Conservation (phyloP, 2,113 vertebrate genomes). For the Panthera tigris region DNA sequence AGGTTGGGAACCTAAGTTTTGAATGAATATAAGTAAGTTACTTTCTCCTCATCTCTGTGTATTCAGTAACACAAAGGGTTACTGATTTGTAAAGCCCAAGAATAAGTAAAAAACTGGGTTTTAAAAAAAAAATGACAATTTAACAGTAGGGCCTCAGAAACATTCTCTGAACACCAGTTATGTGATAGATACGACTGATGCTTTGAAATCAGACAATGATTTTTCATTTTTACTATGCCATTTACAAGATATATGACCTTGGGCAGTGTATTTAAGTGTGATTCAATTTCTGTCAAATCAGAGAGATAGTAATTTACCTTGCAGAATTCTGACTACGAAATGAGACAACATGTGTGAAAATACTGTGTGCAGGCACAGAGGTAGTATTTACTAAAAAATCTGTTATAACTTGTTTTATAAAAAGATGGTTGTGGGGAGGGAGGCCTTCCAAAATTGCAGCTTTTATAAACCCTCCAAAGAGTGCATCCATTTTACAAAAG, state of each 20-base stretch:
- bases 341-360: neutral
- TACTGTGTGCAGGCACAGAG: neutral
- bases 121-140: neutral
- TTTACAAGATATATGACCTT: conserved; percentile 34
- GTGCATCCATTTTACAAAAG: neutral
- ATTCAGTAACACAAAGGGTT: conserved; percentile 9
- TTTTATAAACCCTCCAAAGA: neutral
- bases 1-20: conserved; percentile 27
- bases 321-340: conserved; percentile 1
- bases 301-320: neutral
- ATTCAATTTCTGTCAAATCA: neutral
- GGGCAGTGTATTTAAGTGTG: conserved; percentile 23
- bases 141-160: neutral
- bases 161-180: neutral
- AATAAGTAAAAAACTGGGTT: neutral
- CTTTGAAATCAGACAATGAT: conserved; percentile 43
- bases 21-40: conserved; percentile 52
- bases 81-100: neutral
- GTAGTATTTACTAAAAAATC: conserved; percentile 11
- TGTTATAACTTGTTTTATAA: neutral
- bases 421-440: neutral
- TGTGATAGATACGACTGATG: neutral
- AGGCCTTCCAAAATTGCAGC: neutral
- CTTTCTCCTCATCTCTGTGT: neutral
- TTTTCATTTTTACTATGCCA: conserved; percentile 48